Percentiles rank a stretch among this genome's conserved stretches.
Conservation (phyloP, 2,888 invertebrate genomes). For the Cephus sareptanus region DNA sequence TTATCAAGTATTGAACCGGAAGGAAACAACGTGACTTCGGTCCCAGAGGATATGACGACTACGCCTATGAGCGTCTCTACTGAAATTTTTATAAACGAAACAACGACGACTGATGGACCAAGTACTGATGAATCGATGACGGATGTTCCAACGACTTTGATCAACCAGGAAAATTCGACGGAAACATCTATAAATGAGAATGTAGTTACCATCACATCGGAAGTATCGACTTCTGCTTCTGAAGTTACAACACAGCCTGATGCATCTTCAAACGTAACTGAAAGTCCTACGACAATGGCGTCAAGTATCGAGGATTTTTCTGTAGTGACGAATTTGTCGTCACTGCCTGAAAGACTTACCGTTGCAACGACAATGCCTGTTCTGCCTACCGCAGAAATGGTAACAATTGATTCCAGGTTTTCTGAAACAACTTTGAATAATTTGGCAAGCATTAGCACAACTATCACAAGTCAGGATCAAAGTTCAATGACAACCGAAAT, state of each 20-base stretch:
- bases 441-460: neutral
- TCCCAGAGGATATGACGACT: constrained; percentile 2
- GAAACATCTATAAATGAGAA: constrained; percentile 41
- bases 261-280: neutral
- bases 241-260: constrained; percentile 17
- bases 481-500: neutral
- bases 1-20: constrained; percentile 60
- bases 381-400: neutral
- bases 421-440: neutral
- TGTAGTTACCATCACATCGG: constrained; percentile 41
- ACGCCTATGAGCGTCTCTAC: neutral
- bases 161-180: neutral
- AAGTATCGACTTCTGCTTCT: neutral
- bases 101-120: neutral
- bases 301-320: constrained; percentile 38
- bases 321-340: neutral
- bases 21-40: constrained; percentile 30
- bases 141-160: constrained; percentile 18
- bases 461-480: neutral
- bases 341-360: neutral
- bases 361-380: neutral
- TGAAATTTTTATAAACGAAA: neutral
- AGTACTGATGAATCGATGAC: neutral
- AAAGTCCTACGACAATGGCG: constrained; percentile 18
- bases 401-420: neutral